Percentiles rank a stretch among this genome's conserved stretches.
Evolutionary conservation across 1,140 invertebrate genomes (phyloP).

Genomic region (Cecropterus lyciades): DNA sequence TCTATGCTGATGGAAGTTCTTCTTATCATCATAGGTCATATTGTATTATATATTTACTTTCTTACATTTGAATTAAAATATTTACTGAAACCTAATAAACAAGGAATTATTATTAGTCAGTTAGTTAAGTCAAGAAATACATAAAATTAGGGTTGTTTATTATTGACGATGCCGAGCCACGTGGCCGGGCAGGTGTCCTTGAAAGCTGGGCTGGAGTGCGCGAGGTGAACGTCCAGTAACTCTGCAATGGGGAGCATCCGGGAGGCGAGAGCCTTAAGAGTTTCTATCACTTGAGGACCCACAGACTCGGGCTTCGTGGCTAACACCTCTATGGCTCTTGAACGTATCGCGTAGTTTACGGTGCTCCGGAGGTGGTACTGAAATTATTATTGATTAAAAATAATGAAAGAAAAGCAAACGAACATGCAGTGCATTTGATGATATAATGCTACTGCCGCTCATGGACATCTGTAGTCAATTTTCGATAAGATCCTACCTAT

Average conservation of each 20-base stretch:
- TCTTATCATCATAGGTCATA: no score
- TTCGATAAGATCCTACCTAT: no score
- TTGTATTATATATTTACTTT: no score
- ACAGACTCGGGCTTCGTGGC: conserved; percentile 62
- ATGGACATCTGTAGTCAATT: no score
- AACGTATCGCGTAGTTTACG: conserved; percentile 61
- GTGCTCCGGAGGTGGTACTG: conserved; percentile 71
- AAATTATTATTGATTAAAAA: conserved; percentile 7
- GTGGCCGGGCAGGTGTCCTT: conserved; percentile 65
- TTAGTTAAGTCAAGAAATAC: no score
- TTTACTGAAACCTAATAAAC: no score
- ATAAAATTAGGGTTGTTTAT: conserved; percentile 58
- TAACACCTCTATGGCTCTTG: conserved; percentile 53
- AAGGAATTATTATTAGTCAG: no score
- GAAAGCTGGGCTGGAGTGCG: conserved; percentile 67
- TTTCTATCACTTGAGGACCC: conserved; percentile 60
- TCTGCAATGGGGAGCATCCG: conserved; percentile 61
- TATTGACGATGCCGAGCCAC: conserved; percentile 73
- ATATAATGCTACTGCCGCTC: no score
- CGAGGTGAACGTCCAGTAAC: conserved; percentile 64
- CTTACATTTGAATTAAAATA: no score
- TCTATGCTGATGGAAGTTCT: no score
- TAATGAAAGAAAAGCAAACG: no score
- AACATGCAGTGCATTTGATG: no score
- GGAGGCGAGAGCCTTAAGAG: conserved; percentile 61